Conservation (phyloP, 2,797 vertebrate genomes). For the Petrocephalus schoutedeni region DNA sequence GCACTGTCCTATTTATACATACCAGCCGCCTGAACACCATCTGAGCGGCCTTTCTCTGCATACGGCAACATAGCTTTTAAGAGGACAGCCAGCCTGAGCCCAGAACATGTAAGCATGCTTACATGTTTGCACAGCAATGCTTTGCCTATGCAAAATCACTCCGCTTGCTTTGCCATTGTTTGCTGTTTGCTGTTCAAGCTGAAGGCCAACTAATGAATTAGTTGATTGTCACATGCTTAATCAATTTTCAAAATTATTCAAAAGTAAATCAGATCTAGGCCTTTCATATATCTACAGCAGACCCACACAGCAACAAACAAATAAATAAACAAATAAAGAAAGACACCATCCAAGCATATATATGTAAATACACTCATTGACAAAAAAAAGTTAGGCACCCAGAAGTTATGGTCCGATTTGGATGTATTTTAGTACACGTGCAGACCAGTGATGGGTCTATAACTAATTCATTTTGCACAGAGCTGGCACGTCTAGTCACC, state of each 20-base stretch:
- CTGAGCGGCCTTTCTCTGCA: neutral
- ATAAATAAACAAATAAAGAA: no score
- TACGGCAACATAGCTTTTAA: neutral
- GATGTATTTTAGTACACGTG: no score
- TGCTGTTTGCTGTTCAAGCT: neutral
- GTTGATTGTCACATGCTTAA: neutral
- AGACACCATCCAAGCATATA: neutral
- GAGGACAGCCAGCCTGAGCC: neutral
- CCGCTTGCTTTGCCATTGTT: neutral
- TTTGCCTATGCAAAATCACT: neutral
- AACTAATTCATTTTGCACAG: no score
- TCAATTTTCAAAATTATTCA: neutral
- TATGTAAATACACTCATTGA: neutral
- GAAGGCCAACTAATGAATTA: neutral
- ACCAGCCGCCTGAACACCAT: neutral
- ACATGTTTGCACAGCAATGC: neutral
- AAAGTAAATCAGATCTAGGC: neutral
- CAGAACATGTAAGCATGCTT: neutral
- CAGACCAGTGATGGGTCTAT: no score
- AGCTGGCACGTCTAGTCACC: no score
- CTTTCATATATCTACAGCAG: neutral
- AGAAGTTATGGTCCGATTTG: no score
- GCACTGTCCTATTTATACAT: neutral
- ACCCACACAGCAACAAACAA: no score
- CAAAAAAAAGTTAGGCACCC: no score